Evolutionary conservation across 1,140 invertebrate species (phyloP), one percentile per base, ranked within the genome.

Genomic region (Ceratosolen fusciceps): DNA sequence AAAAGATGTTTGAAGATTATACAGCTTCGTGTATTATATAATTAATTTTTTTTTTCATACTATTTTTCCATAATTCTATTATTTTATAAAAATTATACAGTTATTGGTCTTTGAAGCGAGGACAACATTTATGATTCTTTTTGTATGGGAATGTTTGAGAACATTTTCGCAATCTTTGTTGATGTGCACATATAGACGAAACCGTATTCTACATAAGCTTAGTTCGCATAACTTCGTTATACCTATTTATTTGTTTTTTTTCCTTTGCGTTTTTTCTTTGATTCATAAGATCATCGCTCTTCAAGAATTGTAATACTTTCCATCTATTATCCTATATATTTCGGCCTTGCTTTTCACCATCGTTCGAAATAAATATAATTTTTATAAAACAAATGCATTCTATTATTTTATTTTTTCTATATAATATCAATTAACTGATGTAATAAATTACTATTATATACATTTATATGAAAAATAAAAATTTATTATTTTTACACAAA

Each of bases 141-240:
- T 77, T 70, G 54, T 56, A 58, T 16, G 43, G 79, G 79, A 80
- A 80, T 80, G 73, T 80, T 26, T 72, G 21, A 54, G 72, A 72
- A 74, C 73, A 74, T 74, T n/a, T 74, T 74, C 9, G 31, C 77
- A 79, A 74, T 68, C 72, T 68, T 74, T 24, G 29, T 73, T 47
- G n/a, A 0, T 67, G 60, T 74, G 70, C 60, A 52, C 71, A 58
- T 34, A 58, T 58, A 67, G 47, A 56, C 39, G 70, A 65, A 71
- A 54, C 47, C 67, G 73, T 31, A 29, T 52, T 49, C 49, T 70
- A n/a, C 49, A 24, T 58, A 34, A 31, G 52, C 39, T 77, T 71
- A 14, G 7, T 2, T 52, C 8, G 12, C 31, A n/a, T 34, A 12
- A 73, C 39, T 14, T 26, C 60, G 26, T 37, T 67, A 2, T 34